Evolutionary conservation across 1,140 invertebrate genomes (phyloP).

Genomic region (Anastrepha ludens): DNA sequence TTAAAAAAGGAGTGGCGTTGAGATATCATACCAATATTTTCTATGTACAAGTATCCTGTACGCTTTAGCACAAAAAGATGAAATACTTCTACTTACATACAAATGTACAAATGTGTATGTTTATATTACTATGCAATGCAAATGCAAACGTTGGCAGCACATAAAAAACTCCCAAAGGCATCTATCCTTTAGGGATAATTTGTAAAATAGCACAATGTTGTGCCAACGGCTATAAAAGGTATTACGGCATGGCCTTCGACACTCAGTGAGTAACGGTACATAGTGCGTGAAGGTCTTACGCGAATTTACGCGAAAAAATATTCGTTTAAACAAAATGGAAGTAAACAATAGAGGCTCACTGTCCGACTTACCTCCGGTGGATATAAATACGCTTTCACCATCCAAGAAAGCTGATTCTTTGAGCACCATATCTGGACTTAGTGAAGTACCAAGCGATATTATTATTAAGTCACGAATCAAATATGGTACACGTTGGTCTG

Average conservation of each 20-base stretch:
- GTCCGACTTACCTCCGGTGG: not conserved
- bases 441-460: slow-evolving; percentile 65
- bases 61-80: too few relatives aligned
- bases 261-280: slow-evolving; percentile 17
- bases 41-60: too few relatives aligned
- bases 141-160: not conserved
- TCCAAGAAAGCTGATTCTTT: slow-evolving; percentile 12
- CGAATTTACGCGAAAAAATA: not conserved
- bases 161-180: not conserved
- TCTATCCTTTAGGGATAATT: not conserved
- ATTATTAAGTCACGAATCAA: slow-evolving; percentile 70
- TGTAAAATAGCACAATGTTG: not conserved
- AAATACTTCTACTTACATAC: not conserved
- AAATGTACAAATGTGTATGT: not conserved
- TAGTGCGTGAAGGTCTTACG: not conserved
- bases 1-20: too few relatives aligned
- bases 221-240: not conserved
- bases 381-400: not conserved
- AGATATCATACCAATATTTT: too few relatives aligned
- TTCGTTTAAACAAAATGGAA: not conserved
- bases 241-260: not conserved
- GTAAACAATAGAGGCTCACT: slow-evolving; percentile 37
- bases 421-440: slow-evolving; percentile 58
- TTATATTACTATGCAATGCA: not conserved
- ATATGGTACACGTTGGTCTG: slow-evolving; percentile 67